Evolutionary conservation across 92 coral and sea anemone species (phyloP).

Genomic region (Micromussa lordhowensis): DNA sequence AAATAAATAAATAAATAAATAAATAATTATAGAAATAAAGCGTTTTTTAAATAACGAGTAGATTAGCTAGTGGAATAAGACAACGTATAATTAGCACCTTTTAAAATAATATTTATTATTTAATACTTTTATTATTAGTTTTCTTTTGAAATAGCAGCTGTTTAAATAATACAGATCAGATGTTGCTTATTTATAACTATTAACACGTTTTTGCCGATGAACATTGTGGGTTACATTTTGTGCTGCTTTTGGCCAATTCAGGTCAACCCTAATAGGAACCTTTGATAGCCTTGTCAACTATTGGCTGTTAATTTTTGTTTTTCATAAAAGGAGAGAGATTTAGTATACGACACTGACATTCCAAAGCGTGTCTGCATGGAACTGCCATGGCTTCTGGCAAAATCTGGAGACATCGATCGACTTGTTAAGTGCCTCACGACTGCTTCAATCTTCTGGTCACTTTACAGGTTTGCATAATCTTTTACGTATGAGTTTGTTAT

Average conservation of each 20-base stretch:
- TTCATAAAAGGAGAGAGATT: conserved; percentile 59
- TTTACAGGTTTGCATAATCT: conserved; percentile 38
- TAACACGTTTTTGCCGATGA: too few species aligned
- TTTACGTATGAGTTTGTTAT: not conserved
- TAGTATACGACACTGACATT: conserved; percentile 64
- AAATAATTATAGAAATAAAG: too few species aligned
- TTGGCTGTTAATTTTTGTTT: not conserved
- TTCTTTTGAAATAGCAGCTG: not conserved
- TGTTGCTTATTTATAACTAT: too few species aligned
- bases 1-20: too few species aligned
- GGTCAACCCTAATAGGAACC: not conserved
- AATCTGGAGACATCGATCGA: conserved; percentile 67
- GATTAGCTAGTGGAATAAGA: not conserved
- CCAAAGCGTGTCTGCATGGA: conserved; percentile 72
- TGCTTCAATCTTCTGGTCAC: conserved; percentile 74
- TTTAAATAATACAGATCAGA: not conserved
- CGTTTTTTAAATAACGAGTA: not conserved
- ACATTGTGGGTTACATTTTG: too few species aligned
- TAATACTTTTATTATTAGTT: too few species aligned
- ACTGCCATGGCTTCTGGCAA: conserved; percentile 78
- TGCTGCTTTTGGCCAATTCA: not conserved
- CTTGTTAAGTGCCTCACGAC: conserved; percentile 62
- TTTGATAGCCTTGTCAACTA: too few species aligned
- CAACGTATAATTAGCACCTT: not conserved
- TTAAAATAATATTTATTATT: too few species aligned